phyloP scores from a whole-genome alignment of 2,113 vertebrate species.

The Platichthys stellatus region DNA sequence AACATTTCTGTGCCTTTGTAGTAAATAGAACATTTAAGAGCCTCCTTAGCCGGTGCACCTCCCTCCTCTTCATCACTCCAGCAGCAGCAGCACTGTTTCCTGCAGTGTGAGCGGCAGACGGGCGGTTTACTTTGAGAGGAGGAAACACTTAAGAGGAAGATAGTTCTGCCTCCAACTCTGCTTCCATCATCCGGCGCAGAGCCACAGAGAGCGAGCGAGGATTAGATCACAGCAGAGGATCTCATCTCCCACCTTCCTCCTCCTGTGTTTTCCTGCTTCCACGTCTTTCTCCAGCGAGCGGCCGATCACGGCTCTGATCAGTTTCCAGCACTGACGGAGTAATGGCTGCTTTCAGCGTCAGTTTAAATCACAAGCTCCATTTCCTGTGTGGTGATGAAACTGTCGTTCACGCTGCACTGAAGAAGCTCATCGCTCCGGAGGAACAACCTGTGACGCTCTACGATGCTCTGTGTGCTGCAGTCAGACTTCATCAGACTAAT shows the following conservation, averaged over 20 bases:
- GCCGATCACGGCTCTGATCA: slow-evolving; percentile 24
- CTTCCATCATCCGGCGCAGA: slow-evolving; percentile 31
- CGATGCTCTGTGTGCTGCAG: not conserved
- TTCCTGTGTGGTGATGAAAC: slow-evolving; percentile 37
- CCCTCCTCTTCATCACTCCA: slow-evolving; percentile 13
- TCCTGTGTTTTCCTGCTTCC: slow-evolving; percentile 1
- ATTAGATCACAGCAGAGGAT: slow-evolving; percentile 17
- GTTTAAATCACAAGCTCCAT: slow-evolving; percentile 41
- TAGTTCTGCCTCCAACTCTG: slow-evolving; percentile 22
- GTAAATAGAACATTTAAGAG: not conserved
- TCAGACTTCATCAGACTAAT: not conserved
- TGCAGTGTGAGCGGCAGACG: not conserved
- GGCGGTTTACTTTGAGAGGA: slow-evolving; percentile 6
- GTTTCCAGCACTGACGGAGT: slow-evolving; percentile 24
- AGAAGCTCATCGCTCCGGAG: slow-evolving; percentile 2
- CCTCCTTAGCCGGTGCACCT: not conserved
- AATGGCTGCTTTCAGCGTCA: slow-evolving; percentile 38
- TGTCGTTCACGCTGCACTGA: slow-evolving; percentile 20
- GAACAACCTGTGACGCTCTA: not conserved
- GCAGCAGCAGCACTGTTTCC: slow-evolving; percentile 1
- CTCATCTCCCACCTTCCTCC: slow-evolving; percentile 8
- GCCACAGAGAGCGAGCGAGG: slow-evolving; percentile 1
- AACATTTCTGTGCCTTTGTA: not conserved
- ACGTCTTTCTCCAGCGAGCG: not conserved
- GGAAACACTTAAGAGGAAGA: slow-evolving; percentile 15